Percentiles rank a stretch among this genome's conserved stretches.
Conservation (phyloP, 1,140 invertebrate species). For the Microplitis mediator region DNA sequence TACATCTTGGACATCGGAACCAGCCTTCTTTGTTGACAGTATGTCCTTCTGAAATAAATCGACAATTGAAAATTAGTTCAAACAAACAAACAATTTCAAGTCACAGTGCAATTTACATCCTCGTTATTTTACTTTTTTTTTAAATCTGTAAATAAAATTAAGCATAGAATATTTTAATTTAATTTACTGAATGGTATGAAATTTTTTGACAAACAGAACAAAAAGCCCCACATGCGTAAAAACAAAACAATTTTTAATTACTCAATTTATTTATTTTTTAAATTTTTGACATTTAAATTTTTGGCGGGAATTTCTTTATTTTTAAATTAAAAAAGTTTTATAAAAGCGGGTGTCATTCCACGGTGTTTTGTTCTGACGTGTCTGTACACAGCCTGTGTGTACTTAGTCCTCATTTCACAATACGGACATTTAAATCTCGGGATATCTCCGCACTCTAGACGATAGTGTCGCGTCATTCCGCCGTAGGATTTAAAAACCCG, state of each 20-base stretch:
- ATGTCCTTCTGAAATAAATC: constrained; percentile 36
- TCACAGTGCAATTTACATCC: too few relatives aligned
- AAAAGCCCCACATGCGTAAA: constrained; percentile 31
- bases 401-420: constrained; percentile 48
- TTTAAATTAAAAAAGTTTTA: constrained; percentile 40
- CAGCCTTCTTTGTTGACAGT: constrained; percentile 27
- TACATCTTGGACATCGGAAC: constrained; percentile 38
- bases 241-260: background rate
- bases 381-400: constrained; percentile 44
- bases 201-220: background rate
- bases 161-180: too few relatives aligned
- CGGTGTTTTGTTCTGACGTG: constrained; percentile 42
- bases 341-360: constrained; percentile 38
- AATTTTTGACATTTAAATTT: background rate
- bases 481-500: constrained; percentile 38
- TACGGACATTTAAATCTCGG: constrained; percentile 46
- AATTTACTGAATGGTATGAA: too few relatives aligned
- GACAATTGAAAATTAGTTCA: background rate
- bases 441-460: constrained; percentile 43
- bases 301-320: background rate
- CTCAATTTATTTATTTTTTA: background rate
- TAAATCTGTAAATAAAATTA: background rate
- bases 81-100: too few relatives aligned
- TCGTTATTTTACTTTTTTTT: background rate
- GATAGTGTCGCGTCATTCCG: constrained; percentile 43